Conservation (phyloP, 2,797 vertebrate species). For the Gallinago solitaria region DNA sequence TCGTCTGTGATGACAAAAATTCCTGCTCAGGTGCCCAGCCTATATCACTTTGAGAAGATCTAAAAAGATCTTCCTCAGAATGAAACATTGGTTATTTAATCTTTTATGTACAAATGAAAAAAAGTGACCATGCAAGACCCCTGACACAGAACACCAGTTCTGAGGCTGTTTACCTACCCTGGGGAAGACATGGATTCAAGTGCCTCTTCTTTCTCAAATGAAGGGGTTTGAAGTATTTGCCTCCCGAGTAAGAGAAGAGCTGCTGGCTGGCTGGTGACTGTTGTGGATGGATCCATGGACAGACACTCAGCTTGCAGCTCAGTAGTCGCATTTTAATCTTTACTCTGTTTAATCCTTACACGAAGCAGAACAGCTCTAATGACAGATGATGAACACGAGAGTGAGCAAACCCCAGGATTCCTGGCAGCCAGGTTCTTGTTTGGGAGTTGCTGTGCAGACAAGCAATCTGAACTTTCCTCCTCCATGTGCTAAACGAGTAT, state of each 20-base stretch:
- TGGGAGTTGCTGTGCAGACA: not conserved
- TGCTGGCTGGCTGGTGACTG: not conserved
- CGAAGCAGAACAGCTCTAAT: conserved; percentile 27
- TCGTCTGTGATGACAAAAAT: not conserved
- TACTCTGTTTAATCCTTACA: conserved; percentile 1
- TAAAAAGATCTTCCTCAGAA: not conserved
- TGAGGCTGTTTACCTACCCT: not conserved
- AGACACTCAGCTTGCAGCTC: not conserved
- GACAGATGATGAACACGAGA: not conserved
- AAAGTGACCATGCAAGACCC: not conserved
- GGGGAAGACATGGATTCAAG: not conserved
- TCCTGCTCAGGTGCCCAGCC: not conserved
- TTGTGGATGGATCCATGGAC: not conserved
- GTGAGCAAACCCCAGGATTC: not conserved
- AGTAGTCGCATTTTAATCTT: not conserved
- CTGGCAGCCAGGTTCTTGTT: not conserved
- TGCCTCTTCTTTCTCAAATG: not conserved
- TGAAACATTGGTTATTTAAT: not conserved
- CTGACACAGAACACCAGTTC: not conserved
- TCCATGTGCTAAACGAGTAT: not conserved
- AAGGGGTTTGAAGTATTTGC: not conserved
- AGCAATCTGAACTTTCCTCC: conserved; percentile 15
- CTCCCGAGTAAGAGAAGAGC: not conserved
- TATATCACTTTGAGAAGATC: not conserved
- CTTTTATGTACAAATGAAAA: not conserved